phyloP scores from a whole-genome alignment of 2,113 vertebrate species.

The Aegithalos caudatus region DNA sequence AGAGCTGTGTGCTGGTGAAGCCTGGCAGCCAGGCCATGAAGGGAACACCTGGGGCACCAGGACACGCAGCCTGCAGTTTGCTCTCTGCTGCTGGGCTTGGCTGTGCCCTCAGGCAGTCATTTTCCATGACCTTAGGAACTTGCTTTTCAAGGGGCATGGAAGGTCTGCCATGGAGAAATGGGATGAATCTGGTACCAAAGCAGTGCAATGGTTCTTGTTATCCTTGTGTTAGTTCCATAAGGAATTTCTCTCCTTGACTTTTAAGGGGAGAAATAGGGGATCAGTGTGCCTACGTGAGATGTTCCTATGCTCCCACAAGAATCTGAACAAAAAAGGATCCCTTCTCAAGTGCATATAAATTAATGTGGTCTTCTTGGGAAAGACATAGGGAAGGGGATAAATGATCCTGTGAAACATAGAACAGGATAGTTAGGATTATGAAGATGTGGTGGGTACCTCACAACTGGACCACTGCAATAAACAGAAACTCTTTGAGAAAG shows the following conservation, averaged over 20 bases:
- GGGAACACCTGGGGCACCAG: not conserved
- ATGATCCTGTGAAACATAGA: not conserved
- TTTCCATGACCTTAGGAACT: not conserved
- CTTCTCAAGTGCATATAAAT: not conserved
- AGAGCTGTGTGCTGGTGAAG: not conserved
- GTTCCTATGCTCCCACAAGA: not conserved
- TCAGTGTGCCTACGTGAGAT: not conserved
- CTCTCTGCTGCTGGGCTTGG: not conserved
- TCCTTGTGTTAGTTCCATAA: not conserved
- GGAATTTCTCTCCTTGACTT: not conserved
- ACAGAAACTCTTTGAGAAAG: not conserved
- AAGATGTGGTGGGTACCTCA: not conserved
- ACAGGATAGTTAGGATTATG: not conserved
- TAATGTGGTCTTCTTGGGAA: not conserved
- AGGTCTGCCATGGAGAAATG: not conserved
- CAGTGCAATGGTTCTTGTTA: not conserved
- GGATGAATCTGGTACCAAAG: not conserved
- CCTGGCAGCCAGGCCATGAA: not conserved
- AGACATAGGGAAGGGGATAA: not conserved
- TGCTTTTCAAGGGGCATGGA: not conserved
- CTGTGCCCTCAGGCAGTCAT: not conserved
- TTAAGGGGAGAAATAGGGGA: not conserved
- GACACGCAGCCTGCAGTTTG: not conserved
- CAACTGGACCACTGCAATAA: not conserved
- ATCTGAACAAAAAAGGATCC: not conserved